phyloP scores from a whole-genome alignment of 2,113 vertebrate genomes.

The Ochotona curzoniae region DNA sequence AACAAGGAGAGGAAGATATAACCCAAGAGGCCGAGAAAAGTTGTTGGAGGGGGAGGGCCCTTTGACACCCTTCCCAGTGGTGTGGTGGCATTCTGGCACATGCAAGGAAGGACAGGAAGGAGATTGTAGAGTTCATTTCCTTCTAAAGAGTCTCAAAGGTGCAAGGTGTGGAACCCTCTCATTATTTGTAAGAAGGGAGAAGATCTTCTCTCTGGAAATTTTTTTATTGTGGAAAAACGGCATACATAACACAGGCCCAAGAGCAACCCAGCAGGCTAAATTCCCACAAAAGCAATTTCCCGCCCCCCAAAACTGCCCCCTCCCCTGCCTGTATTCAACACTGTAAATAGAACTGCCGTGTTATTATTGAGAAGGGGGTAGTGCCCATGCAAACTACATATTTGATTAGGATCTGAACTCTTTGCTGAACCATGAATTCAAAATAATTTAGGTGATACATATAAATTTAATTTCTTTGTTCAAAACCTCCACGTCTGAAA shows the following conservation, averaged over 20 bases:
- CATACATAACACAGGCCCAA: slow-evolving; percentile 34
- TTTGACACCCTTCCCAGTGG: background rate
- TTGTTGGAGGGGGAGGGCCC: background rate
- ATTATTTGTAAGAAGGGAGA: background rate
- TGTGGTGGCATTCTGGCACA: background rate
- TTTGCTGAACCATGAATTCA: slow-evolving; percentile 89
- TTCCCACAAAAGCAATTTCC: slow-evolving; percentile 80
- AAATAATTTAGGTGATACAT: slow-evolving; percentile 90
- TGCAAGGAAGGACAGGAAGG: background rate
- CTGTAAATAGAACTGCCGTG: slow-evolving; percentile 85
- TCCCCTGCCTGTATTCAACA: slow-evolving; percentile 80
- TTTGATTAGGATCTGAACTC: slow-evolving; percentile 89
- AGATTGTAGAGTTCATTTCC: background rate
- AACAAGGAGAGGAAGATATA: background rate
- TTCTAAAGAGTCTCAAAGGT: background rate
- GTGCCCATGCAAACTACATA: slow-evolving; percentile 87
- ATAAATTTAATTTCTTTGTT: slow-evolving; percentile 92
- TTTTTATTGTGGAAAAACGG: slow-evolving; percentile 49
- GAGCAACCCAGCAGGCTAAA: slow-evolving; percentile 72
- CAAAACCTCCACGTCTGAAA: slow-evolving; percentile 86
- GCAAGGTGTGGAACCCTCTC: background rate
- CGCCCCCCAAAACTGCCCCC: slow-evolving; percentile 34
- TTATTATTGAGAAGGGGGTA: slow-evolving; percentile 85
- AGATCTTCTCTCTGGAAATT: slow-evolving; percentile 54
- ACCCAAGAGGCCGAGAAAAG: background rate